Evolutionary conservation across 2,797 vertebrate species (phyloP), one percentile per base, ranked within the genome.

Genomic region (Sebastes melanostomus): DNA sequence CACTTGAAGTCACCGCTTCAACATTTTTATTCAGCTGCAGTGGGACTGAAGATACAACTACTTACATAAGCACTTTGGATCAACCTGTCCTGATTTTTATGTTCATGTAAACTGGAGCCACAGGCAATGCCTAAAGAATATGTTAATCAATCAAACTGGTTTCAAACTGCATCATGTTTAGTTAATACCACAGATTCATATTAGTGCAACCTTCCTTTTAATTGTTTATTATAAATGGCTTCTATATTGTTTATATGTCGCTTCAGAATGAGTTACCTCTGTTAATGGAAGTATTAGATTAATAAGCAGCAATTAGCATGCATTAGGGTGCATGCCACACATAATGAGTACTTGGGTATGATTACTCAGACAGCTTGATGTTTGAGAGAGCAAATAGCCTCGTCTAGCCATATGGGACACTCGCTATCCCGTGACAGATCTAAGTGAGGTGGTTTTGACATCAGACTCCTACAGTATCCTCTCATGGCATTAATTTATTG

Each of bases 301-400:
- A 86, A 89, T 88, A 92, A 89, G 82, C 78, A 84, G 82, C 84
- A 89, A 95, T 95, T 93, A 94, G 85, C 81, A 94, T 92, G 90
- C 91, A 92, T 93, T 88, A 88, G 78, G 72, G 77, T 73, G 81
- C 66, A 79, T 80, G 81, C 80, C 83, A 76, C 82, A 87, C 85
- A 82, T 93, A 92, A 92, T 92, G 78, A 86, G 81, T 82, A 71
- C 86, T 93, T 86, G 83, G 82, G 77, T 90, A 75, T 85, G 92
- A 89, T 86, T 82, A 83, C 76, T 69, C 82, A 89, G 86, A 89
- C 89, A 89, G 87, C 83, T 85, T 66, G 24, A 75, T 83, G 79
- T 91, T 91, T 82, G 83, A 93, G 76, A 89, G 82, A 83, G 88
- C 88, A 94, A 93, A 94, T 73, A 89, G 60, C 73, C 72, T 79